Evolutionary conservation across 1,140 invertebrate genomes (phyloP).

Genomic region (Drosophila rhopaloa): DNA sequence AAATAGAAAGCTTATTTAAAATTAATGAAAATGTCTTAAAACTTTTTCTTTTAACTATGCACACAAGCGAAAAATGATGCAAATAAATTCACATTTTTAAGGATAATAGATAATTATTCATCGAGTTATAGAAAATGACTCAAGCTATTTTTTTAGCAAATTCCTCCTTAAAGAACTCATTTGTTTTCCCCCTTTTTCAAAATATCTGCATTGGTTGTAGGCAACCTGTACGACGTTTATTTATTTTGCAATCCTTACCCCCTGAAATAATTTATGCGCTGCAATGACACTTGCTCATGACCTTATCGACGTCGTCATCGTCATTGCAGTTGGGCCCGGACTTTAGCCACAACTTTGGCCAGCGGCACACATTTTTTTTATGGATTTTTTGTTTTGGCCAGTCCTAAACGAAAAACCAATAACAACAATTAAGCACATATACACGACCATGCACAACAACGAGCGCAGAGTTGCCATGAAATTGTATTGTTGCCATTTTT

Average conservation of each 20-base stretch:
- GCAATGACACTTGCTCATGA: conserved; percentile 82
- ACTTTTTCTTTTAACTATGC: too few relatives aligned
- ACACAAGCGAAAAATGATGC: too few relatives aligned
- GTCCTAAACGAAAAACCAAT: conserved; percentile 61
- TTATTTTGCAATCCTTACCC: conserved; percentile 37
- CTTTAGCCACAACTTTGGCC: conserved; percentile 50
- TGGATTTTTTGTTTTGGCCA: conserved; percentile 31
- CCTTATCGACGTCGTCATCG: conserved; percentile 70
- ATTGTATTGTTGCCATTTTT: conserved; percentile 82
- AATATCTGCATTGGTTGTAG: conserved; percentile 15
- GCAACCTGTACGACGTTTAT: conserved; percentile 47
- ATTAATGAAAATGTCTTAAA: too few relatives aligned
- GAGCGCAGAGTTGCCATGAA: conserved; percentile 30
- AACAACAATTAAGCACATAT: conserved; percentile 78
- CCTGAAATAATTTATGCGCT: conserved; percentile 74
- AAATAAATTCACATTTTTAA: not conserved
- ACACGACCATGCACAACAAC: conserved; percentile 40
- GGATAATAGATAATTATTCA: not conserved
- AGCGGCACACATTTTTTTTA: conserved; percentile 50
- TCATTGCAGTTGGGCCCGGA: conserved; percentile 43
- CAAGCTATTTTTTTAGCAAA: not conserved
- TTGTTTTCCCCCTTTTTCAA: conserved; percentile 13
- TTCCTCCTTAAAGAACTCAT: conserved; percentile 5
- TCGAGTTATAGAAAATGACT: not conserved
- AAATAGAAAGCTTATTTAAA: too few relatives aligned